Percentiles rank a stretch among this genome's conserved stretches.
phyloP scores from a whole-genome alignment of 2,797 vertebrate genomes.

The Potorous gilbertii region DNA sequence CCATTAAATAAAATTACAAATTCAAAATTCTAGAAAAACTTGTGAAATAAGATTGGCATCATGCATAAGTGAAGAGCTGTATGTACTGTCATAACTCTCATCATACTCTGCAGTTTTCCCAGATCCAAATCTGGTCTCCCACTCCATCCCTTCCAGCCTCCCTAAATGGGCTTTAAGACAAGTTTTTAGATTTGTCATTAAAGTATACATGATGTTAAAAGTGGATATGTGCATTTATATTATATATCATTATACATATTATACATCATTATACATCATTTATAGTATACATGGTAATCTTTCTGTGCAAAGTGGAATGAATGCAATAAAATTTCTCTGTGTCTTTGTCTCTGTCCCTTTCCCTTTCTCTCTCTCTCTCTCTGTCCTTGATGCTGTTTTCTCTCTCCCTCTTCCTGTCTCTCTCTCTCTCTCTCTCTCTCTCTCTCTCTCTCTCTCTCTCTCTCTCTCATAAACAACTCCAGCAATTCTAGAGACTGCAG shows the following conservation, averaged over 20 bases:
- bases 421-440: too few species aligned
- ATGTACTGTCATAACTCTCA: not conserved
- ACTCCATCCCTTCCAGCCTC: conserved; percentile 10
- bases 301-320: conserved; percentile 1
- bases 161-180: not conserved
- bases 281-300: too few species aligned
- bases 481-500: conserved; percentile 77
- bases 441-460: not conserved
- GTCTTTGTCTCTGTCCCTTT: not conserved
- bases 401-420: not conserved
- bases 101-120: conserved; percentile 19
- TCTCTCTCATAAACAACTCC: conserved; percentile 59
- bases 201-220: conserved; percentile 42
- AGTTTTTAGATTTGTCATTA: conserved; percentile 9
- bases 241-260: not conserved
- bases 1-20: not conserved
- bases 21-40: not conserved
- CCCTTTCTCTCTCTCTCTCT: not conserved
- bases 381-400: too few species aligned
- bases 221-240: not conserved
- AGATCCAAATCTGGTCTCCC: not conserved
- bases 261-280: too few species aligned
- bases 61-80: not conserved
- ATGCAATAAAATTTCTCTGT: not conserved
- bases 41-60: not conserved